Conservation (phyloP, 1,140 invertebrate genomes). For the Drosophila rufa region DNA sequence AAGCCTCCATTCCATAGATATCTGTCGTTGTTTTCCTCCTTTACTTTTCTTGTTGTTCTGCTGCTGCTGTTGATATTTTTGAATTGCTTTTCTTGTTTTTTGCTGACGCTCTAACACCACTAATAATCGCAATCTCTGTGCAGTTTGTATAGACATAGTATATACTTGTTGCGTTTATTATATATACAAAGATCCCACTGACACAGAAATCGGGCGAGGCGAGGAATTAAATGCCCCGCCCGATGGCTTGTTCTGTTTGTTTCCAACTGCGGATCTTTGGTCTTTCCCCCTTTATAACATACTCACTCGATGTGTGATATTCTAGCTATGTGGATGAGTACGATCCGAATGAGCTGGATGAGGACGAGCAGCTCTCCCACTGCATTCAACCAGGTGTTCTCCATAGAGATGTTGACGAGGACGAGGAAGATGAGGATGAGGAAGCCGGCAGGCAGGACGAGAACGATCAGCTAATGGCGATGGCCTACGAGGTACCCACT, state of each 20-base stretch:
- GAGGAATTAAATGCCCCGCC: conserved; percentile 29
- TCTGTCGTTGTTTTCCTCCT: conserved; percentile 6
- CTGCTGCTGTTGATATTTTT: conserved; percentile 34
- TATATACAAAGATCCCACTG: conserved; percentile 58
- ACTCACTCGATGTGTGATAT: conserved; percentile 40
- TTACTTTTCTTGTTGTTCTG: conserved; percentile 13
- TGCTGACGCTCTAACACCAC: conserved; percentile 61
- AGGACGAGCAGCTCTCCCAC: conserved; percentile 75
- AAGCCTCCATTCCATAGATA: conserved; percentile 34
- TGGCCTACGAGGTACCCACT: conserved; percentile 74
- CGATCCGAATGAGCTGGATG: conserved; percentile 71
- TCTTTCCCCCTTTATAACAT: conserved; percentile 8
- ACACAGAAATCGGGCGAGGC: conserved; percentile 46
- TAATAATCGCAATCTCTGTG: conserved; percentile 57
- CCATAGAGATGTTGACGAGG: conserved; percentile 60
- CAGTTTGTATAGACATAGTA: conserved; percentile 19
- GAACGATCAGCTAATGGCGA: conserved; percentile 71
- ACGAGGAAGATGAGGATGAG: conserved; percentile 71
- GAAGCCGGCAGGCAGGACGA: conserved; percentile 55
- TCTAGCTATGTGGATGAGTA: conserved; percentile 82
- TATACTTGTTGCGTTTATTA: conserved; percentile 47
- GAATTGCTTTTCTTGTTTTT: conserved; percentile 34
- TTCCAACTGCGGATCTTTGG: conserved; percentile 54
- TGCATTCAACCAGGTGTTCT: conserved; percentile 80
- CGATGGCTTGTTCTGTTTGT: conserved; percentile 56